Evolutionary conservation across 2,888 invertebrate genomes (phyloP), one percentile per base, ranked within the genome.

Genomic region (Chaitophorus viminalis): DNA sequence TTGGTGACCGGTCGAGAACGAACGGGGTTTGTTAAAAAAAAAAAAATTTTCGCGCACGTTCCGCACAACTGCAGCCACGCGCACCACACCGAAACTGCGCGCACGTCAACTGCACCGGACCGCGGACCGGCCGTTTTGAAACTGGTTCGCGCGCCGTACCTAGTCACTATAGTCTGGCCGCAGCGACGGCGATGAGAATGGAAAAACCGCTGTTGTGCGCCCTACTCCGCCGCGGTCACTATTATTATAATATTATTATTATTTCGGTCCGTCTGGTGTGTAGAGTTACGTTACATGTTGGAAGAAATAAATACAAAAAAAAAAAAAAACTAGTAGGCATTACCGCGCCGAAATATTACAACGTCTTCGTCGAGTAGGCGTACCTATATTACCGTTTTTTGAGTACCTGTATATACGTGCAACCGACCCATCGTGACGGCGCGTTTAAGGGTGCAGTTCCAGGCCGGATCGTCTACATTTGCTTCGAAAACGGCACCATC

Each of bases 51-150:
- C 31, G 54, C 52, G 4, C 75, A 1, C 84, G 33, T 11, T 17
- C 83, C 72, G 31, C 36, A 70, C 52, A 33, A 36, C 36, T 39
- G 39, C 65, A 14, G 36, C n/a, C 79, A 3, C 29, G 17, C 39
- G 36, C 83, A 29, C 74, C 65, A n/a, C 33, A 33, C 82, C 74
- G 54, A 52, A 36, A 82, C 82, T 36, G 72, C 82, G 82, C 82
- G 72, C 52, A 11, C 82, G 33, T 52, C 52, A 52, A 21, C 83
- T 31, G 70, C 81, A 81, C 87, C 87, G 81, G 81, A 87, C 74
- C 87, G 87, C 39, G 74, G 79, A 87, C 87, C 87, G 87, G 87
- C 81, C 87, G 87, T 87, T 31, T 87, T 46, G 81, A 75, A 87
- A 87, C 87, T 87, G 79, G 87, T 87, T 65, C 87, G 74, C 54